phyloP scores from a whole-genome alignment of 2,888 invertebrate genomes.

The Clistopyga incitator region DNA sequence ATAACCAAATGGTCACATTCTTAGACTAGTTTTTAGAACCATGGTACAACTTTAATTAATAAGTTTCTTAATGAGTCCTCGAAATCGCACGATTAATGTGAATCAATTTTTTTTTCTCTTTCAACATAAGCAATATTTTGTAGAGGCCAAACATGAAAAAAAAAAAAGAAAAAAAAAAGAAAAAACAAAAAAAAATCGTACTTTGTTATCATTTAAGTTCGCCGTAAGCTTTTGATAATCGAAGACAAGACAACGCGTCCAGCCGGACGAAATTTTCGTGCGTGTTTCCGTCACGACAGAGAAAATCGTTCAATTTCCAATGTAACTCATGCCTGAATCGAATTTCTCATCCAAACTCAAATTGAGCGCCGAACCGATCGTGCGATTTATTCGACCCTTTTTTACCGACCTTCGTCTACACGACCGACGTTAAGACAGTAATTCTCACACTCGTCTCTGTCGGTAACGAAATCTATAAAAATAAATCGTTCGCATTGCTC shows the following conservation, averaged over 20 bases:
- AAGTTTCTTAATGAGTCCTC: neutral
- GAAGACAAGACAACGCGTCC: neutral
- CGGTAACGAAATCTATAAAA: no score
- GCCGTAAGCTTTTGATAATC: neutral
- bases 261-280: conserved; percentile 3
- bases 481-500: no score
- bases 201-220: conserved; percentile 7
- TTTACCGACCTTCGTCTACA: no score
- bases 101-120: conserved; percentile 9
- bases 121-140: neutral
- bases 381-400: neutral
- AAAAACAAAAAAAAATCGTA: conserved; percentile 20
- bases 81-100: conserved; percentile 22
- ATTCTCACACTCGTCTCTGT: no score
- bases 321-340: conserved; percentile 1
- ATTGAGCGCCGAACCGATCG: conserved; percentile 7
- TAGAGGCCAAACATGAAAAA: no score
- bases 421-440: no score
- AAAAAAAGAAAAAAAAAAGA: no score
- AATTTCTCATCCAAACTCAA: conserved; percentile 33
- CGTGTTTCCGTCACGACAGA: conserved; percentile 16
- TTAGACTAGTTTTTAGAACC: conserved; percentile 22
- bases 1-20: neutral
- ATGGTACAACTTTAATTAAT: conserved; percentile 26
- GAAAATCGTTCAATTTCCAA: conserved; percentile 22